Percentiles rank a stretch among this genome's conserved stretches.
phyloP scores from a whole-genome alignment of 2,797 vertebrate species.

The Myripristis jacobus region DNA sequence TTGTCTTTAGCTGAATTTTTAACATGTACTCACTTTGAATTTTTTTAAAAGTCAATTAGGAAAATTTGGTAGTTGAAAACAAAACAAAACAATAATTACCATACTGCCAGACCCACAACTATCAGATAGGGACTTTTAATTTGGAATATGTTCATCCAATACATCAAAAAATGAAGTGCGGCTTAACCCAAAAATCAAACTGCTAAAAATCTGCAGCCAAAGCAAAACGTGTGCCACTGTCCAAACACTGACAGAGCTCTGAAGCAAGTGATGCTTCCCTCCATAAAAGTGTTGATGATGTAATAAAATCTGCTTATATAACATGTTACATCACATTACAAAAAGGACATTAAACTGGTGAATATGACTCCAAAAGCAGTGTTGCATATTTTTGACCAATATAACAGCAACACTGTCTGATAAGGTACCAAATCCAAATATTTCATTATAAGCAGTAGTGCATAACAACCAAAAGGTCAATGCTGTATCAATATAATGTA shows the following conservation, averaged over 20 bases:
- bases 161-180: neutral
- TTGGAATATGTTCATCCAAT: neutral
- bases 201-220: slow-evolving; percentile 23
- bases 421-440: slow-evolving; percentile 14
- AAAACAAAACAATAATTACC: neutral
- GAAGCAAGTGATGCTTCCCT: neutral
- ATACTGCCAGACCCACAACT: neutral
- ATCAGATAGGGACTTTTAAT: neutral
- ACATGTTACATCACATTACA: too few relatives aligned
- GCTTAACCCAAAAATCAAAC: neutral
- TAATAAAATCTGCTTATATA: too few relatives aligned
- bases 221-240: neutral
- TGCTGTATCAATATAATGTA: slow-evolving; percentile 40
- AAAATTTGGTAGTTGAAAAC: neutral
- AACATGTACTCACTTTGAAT: neutral
- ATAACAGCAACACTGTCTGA: slow-evolving; percentile 20
- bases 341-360: too few relatives aligned
- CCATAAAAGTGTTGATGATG: slow-evolving; percentile 2
- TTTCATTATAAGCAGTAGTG: too few relatives aligned
- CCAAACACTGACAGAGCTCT: slow-evolving; percentile 1
- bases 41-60: neutral
- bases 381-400: too few relatives aligned
- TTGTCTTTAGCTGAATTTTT: neutral
- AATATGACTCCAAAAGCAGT: too few relatives aligned
- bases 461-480: too few relatives aligned